Percentiles rank a stretch among this genome's conserved stretches.
Evolutionary conservation across 37 sponge, comb jelly and placozoan genomes (phyloP).

Genomic region (Bolinopsis microptera): DNA sequence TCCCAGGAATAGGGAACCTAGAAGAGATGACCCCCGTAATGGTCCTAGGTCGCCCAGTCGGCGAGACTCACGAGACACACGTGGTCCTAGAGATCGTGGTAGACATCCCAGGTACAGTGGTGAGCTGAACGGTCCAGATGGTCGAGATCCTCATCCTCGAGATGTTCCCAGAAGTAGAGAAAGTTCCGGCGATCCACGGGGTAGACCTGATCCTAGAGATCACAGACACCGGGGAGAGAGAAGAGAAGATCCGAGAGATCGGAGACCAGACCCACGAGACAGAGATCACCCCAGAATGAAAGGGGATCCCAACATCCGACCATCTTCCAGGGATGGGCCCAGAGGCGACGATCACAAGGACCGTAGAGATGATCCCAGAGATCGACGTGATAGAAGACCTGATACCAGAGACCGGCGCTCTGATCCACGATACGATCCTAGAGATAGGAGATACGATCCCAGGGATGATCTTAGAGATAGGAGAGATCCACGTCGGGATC

Average conservation of each 20-base stretch:
- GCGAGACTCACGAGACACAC: neutral
- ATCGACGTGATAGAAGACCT: neutral
- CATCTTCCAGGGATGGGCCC: neutral
- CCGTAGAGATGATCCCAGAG: neutral
- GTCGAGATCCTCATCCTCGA: neutral
- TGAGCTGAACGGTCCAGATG: neutral
- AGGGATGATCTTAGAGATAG: neutral
- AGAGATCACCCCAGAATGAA: neutral
- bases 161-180: constrained; percentile 42
- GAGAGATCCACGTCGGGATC: constrained; percentile 20
- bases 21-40: neutral
- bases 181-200: neutral
- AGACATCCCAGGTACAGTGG: neutral
- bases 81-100: neutral
- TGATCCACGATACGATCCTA: neutral
- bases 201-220: neutral
- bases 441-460: neutral
- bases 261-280: neutral
- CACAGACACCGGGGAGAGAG: neutral
- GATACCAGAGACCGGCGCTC: neutral
- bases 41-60: neutral
- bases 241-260: neutral
- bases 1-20: constrained; percentile 2
- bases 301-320: neutral
- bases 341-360: neutral